Evolutionary conservation across 1,140 invertebrate species (phyloP), one percentile per base, ranked within the genome.

Genomic region (Drosophila saltans): DNA sequence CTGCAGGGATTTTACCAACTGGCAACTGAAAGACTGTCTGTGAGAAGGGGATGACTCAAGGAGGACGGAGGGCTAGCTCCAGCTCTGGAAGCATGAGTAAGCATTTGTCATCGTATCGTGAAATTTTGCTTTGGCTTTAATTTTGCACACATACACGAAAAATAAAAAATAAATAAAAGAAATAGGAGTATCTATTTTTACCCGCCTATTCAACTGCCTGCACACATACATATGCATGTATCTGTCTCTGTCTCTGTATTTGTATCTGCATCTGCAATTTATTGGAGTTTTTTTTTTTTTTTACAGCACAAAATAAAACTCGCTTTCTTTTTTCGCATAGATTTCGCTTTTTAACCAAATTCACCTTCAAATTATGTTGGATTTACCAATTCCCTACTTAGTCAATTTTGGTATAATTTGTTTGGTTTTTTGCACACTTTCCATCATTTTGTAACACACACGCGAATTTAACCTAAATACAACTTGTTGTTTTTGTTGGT

Each of bases 391-490:
- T 66, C 40, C 63, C 68, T 77, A 71, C 24, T 78, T 78, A 66
- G 75, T 77, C 68, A 72, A 78, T 80, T 84, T 72, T 70, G 61
- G 66, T 63, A 72, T 72, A 78, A 74, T 81, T 78, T 58, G 62
- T 43, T 73, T 69, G 66, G 65, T 69, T 66, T 77, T 89, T 88
- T 88, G 84, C 84, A 89, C 77, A 89, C 82, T 86, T 88, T 86
- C 83, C 72, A 82, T 88, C 77, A 83, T 88, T 89, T 89, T 88
- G 84, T 78, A 89, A 89, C 74, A 75, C 80, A 88, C 71, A 69
- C 74, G 84, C 80, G 84, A 89, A 88, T 83, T 89, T 88, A 88
- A 88, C 84, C 84, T 89, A 88, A 86, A 80, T 80, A 75, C 71
- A 72, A 67, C 66, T 72, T 58, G 52, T 64, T 24, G 21, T 26